These are phyloP conservation scores for Drosophila diplacantha DNA, from an alignment of 2,888 invertebrate genomes.

Conservation along the genomic window DNA sequence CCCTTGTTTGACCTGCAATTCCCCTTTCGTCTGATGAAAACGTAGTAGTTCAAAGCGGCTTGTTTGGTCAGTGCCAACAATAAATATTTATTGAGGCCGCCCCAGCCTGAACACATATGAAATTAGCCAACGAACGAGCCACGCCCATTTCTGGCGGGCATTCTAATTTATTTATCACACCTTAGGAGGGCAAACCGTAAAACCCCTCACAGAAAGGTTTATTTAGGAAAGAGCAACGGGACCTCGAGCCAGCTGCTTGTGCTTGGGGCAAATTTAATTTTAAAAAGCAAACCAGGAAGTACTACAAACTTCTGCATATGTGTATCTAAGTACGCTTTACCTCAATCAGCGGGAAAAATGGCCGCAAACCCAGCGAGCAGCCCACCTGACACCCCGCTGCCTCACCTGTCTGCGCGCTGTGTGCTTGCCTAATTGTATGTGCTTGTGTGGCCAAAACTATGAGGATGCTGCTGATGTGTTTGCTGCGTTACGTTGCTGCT, in stretches of 20 bases:
- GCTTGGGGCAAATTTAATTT: constrained; percentile 64
- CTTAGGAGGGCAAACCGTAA: constrained; percentile 30
- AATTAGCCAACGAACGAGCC: constrained; percentile 8
- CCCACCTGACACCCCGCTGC: constrained; percentile 22
- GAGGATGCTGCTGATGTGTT: constrained; percentile 37
- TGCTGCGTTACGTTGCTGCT: constrained; percentile 1
- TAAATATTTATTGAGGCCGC: constrained; percentile 15
- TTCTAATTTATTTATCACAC: constrained; percentile 58
- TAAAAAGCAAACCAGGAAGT: constrained; percentile 57
- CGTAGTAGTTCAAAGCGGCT: background rate
- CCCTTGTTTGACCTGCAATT: background rate
- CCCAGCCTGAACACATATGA: background rate
- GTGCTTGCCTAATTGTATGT: constrained; percentile 37
- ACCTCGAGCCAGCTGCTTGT: constrained; percentile 2
- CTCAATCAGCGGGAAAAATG: constrained; percentile 58
- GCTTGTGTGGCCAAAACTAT: constrained; percentile 44
- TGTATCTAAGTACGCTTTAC: constrained; percentile 22
- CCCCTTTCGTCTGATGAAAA: constrained; percentile 7
- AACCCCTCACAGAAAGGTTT: constrained; percentile 45
- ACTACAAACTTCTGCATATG: background rate
- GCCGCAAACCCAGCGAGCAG: constrained; percentile 23
- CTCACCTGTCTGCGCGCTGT: constrained; percentile 18
- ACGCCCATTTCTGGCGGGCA: constrained; percentile 30
- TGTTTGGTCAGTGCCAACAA: constrained; percentile 5
- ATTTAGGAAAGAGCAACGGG: constrained; percentile 40